phyloP scores from a whole-genome alignment of 2,797 vertebrate genomes.

The Sarcophilus harrisii region DNA sequence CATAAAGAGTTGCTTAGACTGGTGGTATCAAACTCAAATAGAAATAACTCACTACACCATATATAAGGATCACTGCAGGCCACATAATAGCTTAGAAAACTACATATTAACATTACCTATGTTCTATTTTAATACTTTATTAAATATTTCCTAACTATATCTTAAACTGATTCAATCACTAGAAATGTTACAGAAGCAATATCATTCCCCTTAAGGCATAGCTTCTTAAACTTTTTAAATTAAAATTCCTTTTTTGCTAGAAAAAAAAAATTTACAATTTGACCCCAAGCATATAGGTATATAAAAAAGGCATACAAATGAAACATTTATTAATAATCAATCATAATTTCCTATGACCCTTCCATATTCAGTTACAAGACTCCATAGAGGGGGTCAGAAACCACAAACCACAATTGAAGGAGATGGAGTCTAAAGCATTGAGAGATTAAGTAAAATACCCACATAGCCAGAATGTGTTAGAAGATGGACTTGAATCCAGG shows the following conservation, averaged over 20 bases:
- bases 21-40: background rate
- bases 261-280: too few species aligned
- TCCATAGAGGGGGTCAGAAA: too few species aligned
- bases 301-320: too few species aligned
- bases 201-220: background rate
- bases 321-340: too few species aligned
- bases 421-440: background rate
- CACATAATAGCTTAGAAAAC: background rate
- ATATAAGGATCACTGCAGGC: background rate
- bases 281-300: too few species aligned
- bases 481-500: background rate
- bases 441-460: background rate
- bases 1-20: background rate
- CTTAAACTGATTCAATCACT: background rate
- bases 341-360: too few species aligned
- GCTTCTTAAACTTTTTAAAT: too few species aligned
- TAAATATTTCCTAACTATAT: background rate
- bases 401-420: too few species aligned
- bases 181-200: background rate
- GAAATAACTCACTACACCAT: background rate
- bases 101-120: background rate
- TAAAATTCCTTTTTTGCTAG: too few species aligned
- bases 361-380: too few species aligned
- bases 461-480: background rate
- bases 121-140: background rate